Base-by-base conservation (phyloP, 1,140 invertebrate genomes). In the Drosophila pectinifera region DNA sequence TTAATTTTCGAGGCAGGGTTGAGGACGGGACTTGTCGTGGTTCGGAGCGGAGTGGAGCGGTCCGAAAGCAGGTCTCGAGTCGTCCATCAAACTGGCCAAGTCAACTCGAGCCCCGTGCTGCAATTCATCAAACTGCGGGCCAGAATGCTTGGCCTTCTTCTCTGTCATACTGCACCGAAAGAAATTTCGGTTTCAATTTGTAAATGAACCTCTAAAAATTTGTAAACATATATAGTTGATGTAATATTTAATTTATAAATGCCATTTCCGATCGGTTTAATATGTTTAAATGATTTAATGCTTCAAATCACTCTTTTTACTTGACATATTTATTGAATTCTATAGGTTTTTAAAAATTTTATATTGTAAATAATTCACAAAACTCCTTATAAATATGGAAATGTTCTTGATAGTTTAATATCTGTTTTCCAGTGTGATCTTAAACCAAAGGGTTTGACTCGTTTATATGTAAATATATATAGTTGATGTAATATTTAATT, bases 61-160 rank as follows among this genome's bases (percentile, higher is more conserved):
- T 49, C 49, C 49, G 41, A n/a, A 70, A 70, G 67, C 67, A 70
- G 68, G 65, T 70, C 68, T 68, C 75, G 62, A 84, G 77, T 84
- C 80, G 68, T 72, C 26, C 68, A 72, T 72, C 68, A 72, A 84
- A 67, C 77, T 48, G 36, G 53, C 53, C 67, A 57, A 72, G 68
- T 70, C 68, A 70, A 57, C 68, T 20, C 41, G 26, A 10, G 38
- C 18, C 65, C 64, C 61, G 72, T 72, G 81, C 80, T 84, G 80
- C 81, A 84, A 84, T 84, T 84, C 80, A 84, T 84, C 80, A 84
- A 84, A 80, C 72, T 55, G 68, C 64, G 36, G 64, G 24, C 62
- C 34, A 36, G 26, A 39, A 49, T 49, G 26, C 22, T 41, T 18
- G 62, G 42, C 26, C 53, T 55, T 43, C 55, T 46, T 62, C 48